Conservation (phyloP, 2,888 invertebrate species). For the Caenorhabditis doughertyi region DNA sequence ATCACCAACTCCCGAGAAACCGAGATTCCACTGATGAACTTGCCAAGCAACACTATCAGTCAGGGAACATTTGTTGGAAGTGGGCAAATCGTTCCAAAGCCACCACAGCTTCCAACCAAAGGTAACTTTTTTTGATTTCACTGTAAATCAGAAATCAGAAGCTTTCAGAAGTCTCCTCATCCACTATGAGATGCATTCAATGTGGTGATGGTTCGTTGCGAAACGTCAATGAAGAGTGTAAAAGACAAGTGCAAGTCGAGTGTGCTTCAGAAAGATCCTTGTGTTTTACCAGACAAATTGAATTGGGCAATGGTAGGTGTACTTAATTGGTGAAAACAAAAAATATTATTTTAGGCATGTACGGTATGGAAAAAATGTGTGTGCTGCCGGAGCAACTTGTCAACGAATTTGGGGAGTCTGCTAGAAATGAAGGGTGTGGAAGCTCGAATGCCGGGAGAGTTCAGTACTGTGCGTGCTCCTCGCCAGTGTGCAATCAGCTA, state of each 20-base stretch:
- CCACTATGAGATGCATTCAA: slow-evolving; percentile 73
- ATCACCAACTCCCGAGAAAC: slow-evolving; percentile 49
- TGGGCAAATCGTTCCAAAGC: slow-evolving; percentile 48
- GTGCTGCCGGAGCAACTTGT: slow-evolving; percentile 72
- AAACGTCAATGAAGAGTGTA: slow-evolving; percentile 70
- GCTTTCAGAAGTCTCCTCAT: slow-evolving; percentile 39
- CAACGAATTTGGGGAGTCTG: slow-evolving; percentile 74
- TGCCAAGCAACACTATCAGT: slow-evolving; percentile 43
- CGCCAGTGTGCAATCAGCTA: slow-evolving; percentile 72
- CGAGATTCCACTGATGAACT: slow-evolving; percentile 58
- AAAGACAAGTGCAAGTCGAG: slow-evolving; percentile 67
- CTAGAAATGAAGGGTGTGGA: slow-evolving; percentile 70
- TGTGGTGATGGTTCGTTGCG: slow-evolving; percentile 75
- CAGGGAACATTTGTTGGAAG: slow-evolving; percentile 63
- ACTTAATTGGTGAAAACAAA: background rate
- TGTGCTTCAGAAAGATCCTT: slow-evolving; percentile 68
- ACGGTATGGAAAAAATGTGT: slow-evolving; percentile 80
- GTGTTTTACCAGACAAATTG: slow-evolving; percentile 77
- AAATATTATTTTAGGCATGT: slow-evolving; percentile 67
- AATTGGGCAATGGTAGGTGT: slow-evolving; percentile 62
- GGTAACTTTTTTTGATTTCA: background rate
- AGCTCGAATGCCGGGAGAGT: slow-evolving; percentile 61
- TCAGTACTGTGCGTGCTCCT: slow-evolving; percentile 76
- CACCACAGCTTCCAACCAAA: slow-evolving; percentile 43
- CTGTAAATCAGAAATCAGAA: background rate